Conservation (phyloP, 2,797 vertebrate genomes). For the Pseudocheirus occidentalis region DNA sequence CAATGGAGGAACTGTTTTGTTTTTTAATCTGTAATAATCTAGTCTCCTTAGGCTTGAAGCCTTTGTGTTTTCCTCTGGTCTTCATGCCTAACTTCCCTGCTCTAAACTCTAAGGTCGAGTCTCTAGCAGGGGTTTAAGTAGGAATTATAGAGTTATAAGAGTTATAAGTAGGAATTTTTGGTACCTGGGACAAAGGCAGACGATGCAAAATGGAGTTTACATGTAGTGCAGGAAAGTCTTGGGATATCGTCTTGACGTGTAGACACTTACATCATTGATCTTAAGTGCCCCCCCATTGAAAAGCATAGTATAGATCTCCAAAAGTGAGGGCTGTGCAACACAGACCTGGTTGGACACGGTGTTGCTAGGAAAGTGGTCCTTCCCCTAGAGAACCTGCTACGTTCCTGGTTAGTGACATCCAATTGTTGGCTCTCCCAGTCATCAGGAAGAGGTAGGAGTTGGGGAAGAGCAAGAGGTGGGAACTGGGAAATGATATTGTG, state of each 20-base stretch:
- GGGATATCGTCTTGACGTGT: background rate
- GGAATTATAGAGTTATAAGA: too few species aligned
- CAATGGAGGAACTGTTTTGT: background rate
- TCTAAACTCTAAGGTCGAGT: background rate
- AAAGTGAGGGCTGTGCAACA: background rate
- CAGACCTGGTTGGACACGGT: background rate
- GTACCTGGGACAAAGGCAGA: background rate
- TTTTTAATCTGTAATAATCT: background rate
- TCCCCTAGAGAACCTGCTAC: background rate
- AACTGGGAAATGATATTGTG: background rate
- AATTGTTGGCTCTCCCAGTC: background rate
- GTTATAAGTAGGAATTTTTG: background rate
- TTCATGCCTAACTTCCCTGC: background rate
- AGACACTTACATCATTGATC: background rate
- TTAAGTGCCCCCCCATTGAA: background rate
- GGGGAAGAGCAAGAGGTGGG: background rate
- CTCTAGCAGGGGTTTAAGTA: background rate
- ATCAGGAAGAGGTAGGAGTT: background rate
- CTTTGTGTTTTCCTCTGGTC: slow-evolving; percentile 10
- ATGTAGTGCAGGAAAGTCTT: background rate
- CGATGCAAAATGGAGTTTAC: background rate
- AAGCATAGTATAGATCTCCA: background rate
- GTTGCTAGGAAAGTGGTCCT: background rate
- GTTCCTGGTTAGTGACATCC: background rate
- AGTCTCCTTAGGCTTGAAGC: slow-evolving; percentile 31